Evolutionary conservation across 92 coral and sea anemone genomes (phyloP), one percentile per base, ranked within the genome.

Genomic region (Galaxea fascicularis): DNA sequence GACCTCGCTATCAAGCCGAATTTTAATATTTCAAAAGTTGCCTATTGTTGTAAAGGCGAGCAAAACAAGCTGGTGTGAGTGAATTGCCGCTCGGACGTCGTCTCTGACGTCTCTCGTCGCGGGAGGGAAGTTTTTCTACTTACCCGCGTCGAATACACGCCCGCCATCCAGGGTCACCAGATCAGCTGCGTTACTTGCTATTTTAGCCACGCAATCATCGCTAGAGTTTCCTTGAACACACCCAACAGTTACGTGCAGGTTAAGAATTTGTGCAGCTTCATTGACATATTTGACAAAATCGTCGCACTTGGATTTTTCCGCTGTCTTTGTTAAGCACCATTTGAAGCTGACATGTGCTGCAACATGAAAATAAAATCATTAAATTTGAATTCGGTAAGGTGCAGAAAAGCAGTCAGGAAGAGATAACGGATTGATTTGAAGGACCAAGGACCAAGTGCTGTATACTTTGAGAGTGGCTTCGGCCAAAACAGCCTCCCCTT

Each of bases 91-190:
- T n/a, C n/a, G n/a, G n/a, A n/a, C n/a, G n/a, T n/a, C n/a, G n/a
- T n/a, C n/a, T n/a, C n/a, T n/a, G n/a, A n/a, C n/a, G n/a, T n/a
- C n/a, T n/a, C n/a, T n/a, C n/a, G n/a, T n/a, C n/a, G n/a, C n/a
- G n/a, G n/a, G n/a, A n/a, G n/a, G n/a, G n/a, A n/a, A n/a, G n/a
- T n/a, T n/a, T 63, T 65, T 13, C 71, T 20, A 58, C 26, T 12
- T 88, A 91, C 95, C 95, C 30, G 95, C 95, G 1, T 1, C 10
- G 68, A 60, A 80, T 35, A 92, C 29, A 12, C 71, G 24, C 11
- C 95, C 95, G 11, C 95, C 90, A 72, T 92, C 95, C 30, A 92
- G 93, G 3, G 95, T 92, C 13, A 92, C 89, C 27, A 92, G 86
- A 78, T 92, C 95, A 10, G 95, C 95, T 8, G 73, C 25, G 0